Conservation (phyloP, 1,140 invertebrate species). For the Schlechtendalia chinensis region DNA sequence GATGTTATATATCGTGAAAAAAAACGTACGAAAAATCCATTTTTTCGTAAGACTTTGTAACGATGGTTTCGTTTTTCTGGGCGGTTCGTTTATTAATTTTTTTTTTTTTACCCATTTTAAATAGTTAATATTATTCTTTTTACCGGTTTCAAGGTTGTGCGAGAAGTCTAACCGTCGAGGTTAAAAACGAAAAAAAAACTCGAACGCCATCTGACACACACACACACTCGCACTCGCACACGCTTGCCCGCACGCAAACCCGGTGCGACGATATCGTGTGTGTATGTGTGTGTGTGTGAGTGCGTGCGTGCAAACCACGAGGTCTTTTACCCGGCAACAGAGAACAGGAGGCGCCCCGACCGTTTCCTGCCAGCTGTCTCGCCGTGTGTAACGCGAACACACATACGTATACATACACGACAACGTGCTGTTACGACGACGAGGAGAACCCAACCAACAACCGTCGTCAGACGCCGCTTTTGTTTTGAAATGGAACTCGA, state of each 20-base stretch:
- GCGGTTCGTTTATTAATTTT: background rate
- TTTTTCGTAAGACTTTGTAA: background rate
- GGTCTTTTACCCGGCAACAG: slow-evolving; percentile 28
- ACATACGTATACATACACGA: background rate
- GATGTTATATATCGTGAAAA: background rate
- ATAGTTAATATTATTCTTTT: background rate
- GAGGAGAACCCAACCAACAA: background rate
- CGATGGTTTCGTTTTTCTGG: background rate
- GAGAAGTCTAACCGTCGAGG: slow-evolving; percentile 31
- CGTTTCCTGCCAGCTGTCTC: slow-evolving; percentile 48
- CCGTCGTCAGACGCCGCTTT: slow-evolving; percentile 26
- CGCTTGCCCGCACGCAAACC: background rate
- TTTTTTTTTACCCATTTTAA: background rate
- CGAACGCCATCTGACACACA: slow-evolving; percentile 44
- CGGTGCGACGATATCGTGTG: background rate
- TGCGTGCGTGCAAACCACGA: slow-evolving; percentile 31
- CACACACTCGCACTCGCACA: slow-evolving; percentile 15
- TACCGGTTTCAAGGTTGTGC: slow-evolving; percentile 28
- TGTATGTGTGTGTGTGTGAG: background rate
- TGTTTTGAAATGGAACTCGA: slow-evolving; percentile 37
- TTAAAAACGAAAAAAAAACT: slow-evolving; percentile 42
- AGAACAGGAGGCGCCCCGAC: slow-evolving; percentile 41
- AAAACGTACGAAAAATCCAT: no score
- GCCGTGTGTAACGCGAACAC: slow-evolving; percentile 33
- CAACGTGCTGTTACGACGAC: background rate